A percentile compares a stretch with the other conserved stretches of the same genome.
These are phyloP conservation scores for Holcopasites calliopsidis DNA, from an alignment of 1,140 invertebrate species.

Conservation along the genomic window DNA sequence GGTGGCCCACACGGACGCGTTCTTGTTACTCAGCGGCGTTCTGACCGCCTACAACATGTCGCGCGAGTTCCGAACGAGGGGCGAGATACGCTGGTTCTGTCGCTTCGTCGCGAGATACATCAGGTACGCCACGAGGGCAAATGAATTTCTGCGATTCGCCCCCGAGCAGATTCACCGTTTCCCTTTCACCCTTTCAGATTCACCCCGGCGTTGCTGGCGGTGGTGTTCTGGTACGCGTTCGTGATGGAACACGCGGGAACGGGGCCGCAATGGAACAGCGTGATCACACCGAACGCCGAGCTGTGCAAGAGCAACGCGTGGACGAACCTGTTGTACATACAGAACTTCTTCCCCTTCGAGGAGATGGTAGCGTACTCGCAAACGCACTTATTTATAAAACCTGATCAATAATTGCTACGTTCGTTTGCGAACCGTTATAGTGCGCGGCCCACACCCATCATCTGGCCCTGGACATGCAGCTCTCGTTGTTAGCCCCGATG, in stretches of 20 bases:
- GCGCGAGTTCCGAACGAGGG: conserved; percentile 77
- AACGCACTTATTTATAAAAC: background rate
- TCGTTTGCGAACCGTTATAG: conserved; percentile 71
- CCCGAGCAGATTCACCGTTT: too few relatives aligned
- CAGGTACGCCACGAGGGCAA: too few relatives aligned
- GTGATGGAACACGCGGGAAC: conserved; percentile 84
- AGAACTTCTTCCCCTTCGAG: conserved; percentile 86
- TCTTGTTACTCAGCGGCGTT: conserved; percentile 84
- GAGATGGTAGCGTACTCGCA: too few relatives aligned
- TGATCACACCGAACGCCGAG: conserved; percentile 82
- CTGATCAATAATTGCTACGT: background rate
- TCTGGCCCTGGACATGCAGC: conserved; percentile 90
- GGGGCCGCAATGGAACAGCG: conserved; percentile 85
- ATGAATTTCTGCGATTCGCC: too few relatives aligned
- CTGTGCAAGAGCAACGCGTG: conserved; percentile 85
- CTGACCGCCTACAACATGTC: conserved; percentile 83
- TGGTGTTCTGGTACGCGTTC: conserved; percentile 85
- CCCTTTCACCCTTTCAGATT: conserved; percentile 72
- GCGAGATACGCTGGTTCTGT: conserved; percentile 81
- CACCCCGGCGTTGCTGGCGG: conserved; percentile 84
- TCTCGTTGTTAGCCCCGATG: conserved; percentile 86
- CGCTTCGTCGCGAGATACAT: conserved; percentile 82
- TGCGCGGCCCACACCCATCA: conserved; percentile 86
- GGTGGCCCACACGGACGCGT: conserved; percentile 84
- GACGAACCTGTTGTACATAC: conserved; percentile 85